phyloP scores from a whole-genome alignment of 2,797 vertebrate genomes.

The Cuculus canorus region DNA sequence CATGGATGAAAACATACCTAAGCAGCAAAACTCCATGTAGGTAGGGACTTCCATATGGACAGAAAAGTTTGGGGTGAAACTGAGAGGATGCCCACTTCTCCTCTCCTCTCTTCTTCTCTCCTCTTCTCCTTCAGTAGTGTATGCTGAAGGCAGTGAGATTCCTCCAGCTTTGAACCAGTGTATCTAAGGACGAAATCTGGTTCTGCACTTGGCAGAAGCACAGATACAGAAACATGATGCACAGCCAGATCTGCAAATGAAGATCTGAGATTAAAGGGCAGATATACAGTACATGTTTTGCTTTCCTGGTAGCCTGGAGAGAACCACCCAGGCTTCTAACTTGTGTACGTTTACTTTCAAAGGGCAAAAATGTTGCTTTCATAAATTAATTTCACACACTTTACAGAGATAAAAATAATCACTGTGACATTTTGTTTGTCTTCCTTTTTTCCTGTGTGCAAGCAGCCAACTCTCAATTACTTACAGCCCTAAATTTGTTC shows the following conservation, averaged over 20 bases:
- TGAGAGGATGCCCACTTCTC: not conserved
- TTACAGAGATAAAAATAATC: slow-evolving; percentile 70
- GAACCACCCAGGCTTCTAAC: slow-evolving; percentile 65
- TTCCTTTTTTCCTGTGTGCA: slow-evolving; percentile 67
- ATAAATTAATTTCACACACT: slow-evolving; percentile 72
- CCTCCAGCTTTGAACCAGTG: slow-evolving; percentile 21
- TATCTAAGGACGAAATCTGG: slow-evolving; percentile 42
- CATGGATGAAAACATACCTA: not conserved
- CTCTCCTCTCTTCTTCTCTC: too few relatives aligned
- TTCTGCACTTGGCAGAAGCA: slow-evolving; percentile 54
- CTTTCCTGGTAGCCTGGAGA: slow-evolving; percentile 65
- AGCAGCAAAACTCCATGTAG: not conserved
- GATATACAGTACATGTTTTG: slow-evolving; percentile 67
- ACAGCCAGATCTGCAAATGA: slow-evolving; percentile 60
- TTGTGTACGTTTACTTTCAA: slow-evolving; percentile 64
- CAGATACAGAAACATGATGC: slow-evolving; percentile 46
- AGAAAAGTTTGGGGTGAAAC: not conserved
- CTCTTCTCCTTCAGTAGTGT: not conserved
- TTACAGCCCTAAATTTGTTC: slow-evolving; percentile 69
- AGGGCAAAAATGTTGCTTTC: slow-evolving; percentile 70
- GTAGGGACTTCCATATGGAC: not conserved
- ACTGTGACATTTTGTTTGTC: slow-evolving; percentile 71
- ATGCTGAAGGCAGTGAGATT: slow-evolving; percentile 1
- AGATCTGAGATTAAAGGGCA: slow-evolving; percentile 70
- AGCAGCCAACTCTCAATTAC: slow-evolving; percentile 71